Evolutionary conservation across 23 tunicate genomes (phyloP), one percentile per base, ranked within the genome.

Genomic region (Halocynthia roretzi): DNA sequence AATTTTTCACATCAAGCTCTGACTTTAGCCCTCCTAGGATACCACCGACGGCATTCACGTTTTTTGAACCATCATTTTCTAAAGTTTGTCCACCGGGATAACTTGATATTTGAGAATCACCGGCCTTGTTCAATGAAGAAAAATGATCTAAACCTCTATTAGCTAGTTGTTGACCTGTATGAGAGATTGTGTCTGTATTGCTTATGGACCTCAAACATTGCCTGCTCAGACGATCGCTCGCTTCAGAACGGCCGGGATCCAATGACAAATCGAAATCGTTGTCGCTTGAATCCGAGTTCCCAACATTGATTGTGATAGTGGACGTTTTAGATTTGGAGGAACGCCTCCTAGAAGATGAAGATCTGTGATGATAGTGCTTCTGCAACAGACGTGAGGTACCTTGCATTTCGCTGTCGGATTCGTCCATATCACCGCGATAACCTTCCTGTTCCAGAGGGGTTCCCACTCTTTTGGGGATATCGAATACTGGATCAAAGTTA

Each of bases 41-140:
- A 85, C 83, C 89, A 82, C 80, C 89, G 89, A 74, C 89, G 89
- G 89, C 89, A 49, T 11, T n/a, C 79, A 68, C 89, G 89, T 85
- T 85, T 85, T 85, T 85, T 85, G 89, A 61, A 83, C 31, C 21
- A 44, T 20, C 5, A 20, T 8, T 18, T 52, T 51, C 55, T 17
- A 0, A 53, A 49, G 7, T 49, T 49, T 18, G 51, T 17, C 44
- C 44, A 31, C 44, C 4, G 44, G 44, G 44, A 31, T 31, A 4
- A 31, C 44, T 31, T n/a, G n/a, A n/a, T n/a, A n/a, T n/a, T 31
- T 31, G 44, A 31, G 44, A 31, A 31, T 31, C 44, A 31, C 44
- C 4, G 44, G 44, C 44, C 44, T 31, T 31, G 44, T 31, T 31
- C 44, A 31, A 31, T 31, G 44, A 31, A 31, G 44, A 31, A 31